Percentiles rank a stretch among this genome's conserved stretches.
Evolutionary conservation across 2,113 vertebrate genomes (phyloP).

Genomic region (Channa maculata): DNA sequence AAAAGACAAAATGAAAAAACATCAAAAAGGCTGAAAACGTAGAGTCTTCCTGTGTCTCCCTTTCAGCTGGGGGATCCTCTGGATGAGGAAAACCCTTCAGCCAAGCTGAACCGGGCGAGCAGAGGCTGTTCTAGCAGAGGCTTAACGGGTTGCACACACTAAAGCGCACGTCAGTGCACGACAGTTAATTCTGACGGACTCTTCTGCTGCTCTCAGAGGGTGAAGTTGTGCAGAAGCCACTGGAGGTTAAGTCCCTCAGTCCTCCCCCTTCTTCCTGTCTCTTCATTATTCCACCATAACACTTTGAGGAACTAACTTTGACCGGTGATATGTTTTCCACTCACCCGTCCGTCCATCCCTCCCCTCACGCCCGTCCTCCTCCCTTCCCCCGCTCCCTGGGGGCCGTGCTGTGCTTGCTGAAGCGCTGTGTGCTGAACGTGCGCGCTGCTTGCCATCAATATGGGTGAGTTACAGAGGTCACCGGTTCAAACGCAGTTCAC

Average conservation of each 20-base stretch:
- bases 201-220: too few species aligned
- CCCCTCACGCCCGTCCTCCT: background rate
- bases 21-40: too few species aligned
- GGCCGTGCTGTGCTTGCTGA: conserved; percentile 70
- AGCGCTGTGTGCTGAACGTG: conserved; percentile 66
- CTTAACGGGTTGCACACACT: too few species aligned
- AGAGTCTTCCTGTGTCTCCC: too few species aligned
- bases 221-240: background rate
- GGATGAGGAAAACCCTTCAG: too few species aligned
- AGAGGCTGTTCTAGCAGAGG: too few species aligned
- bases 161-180: too few species aligned
- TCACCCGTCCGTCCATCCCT: conserved; percentile 3
- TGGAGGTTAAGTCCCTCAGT: background rate
- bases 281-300: conserved; percentile 39
- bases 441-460: conserved; percentile 77
- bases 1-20: too few species aligned
- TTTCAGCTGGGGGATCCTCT: too few species aligned
- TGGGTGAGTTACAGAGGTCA: conserved; percentile 83
- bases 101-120: too few species aligned
- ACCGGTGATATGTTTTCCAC: conserved; percentile 32
- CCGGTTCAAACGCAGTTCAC: conserved; percentile 84
- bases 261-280: background rate
- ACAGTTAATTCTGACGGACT: too few species aligned
- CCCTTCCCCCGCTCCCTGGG: conserved; percentile 49
- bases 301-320: conserved; percentile 44